phyloP scores from a whole-genome alignment of 2,113 vertebrate species.

The Myrmophylax atrothorax region DNA sequence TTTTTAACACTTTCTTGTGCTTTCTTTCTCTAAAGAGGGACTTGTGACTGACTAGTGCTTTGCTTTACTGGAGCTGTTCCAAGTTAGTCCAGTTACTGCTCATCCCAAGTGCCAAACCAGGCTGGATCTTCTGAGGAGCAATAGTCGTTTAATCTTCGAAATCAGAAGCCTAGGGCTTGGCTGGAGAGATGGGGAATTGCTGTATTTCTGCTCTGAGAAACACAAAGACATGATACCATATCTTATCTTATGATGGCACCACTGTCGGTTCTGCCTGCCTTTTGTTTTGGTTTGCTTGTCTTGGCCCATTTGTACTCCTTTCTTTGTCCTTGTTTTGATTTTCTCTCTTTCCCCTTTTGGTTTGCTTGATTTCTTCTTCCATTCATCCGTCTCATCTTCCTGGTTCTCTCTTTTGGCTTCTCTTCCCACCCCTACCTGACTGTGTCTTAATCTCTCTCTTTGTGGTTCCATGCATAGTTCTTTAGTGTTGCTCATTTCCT shows the following conservation, averaged over 20 bases:
- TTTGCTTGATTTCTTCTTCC: background rate
- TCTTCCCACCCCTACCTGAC: background rate
- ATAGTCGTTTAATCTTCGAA: background rate
- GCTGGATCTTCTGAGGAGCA: background rate
- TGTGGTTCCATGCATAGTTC: background rate
- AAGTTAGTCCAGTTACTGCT: background rate
- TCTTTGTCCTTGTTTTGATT: background rate
- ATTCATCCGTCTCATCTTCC: background rate
- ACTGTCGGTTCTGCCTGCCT: background rate
- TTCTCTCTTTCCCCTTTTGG: background rate
- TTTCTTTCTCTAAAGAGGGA: background rate
- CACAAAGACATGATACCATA: fast-evolving
- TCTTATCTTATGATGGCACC: background rate
- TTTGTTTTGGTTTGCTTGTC: background rate
- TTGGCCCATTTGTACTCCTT: background rate
- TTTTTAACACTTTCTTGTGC: fast-evolving
- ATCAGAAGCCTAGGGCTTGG: background rate
- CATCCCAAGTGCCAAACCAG: background rate
- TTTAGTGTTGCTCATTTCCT: background rate
- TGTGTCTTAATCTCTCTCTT: background rate
- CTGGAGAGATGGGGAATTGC: background rate
- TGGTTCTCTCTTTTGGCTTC: background rate
- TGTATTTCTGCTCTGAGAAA: background rate
- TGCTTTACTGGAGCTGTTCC: background rate
- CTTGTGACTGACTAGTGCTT: background rate